phyloP scores from a whole-genome alignment of 2,888 invertebrate species.

The Drosophila nigricruria region DNA sequence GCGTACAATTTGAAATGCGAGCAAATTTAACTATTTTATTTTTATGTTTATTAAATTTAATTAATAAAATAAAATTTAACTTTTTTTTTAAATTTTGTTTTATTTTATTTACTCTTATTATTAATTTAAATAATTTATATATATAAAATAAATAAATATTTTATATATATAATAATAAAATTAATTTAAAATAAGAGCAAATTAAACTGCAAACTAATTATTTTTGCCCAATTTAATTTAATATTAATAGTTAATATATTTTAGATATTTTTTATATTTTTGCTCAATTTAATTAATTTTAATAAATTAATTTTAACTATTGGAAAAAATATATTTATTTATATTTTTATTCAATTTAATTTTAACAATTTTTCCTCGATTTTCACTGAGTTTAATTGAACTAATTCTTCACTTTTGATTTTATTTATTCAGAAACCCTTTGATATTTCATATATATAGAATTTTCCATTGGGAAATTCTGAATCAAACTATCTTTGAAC shows the following conservation, averaged over 20 bases:
- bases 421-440: not conserved
- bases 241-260: no score
- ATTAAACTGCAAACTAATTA: no score
- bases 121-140: not conserved
- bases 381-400: not conserved
- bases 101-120: not conserved
- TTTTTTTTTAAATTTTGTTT: not conserved
- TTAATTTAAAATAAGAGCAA: no score
- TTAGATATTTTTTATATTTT: not conserved
- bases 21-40: not conserved
- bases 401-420: not conserved
- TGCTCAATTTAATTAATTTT: not conserved
- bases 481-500: conserved; percentile 35
- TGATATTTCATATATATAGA: not conserved
- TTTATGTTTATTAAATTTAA: not conserved
- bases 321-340: no score
- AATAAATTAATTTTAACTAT: not conserved
- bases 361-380: no score
- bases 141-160: not conserved
- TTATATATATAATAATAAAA: no score
- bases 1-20: not conserved
- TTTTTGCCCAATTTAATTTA: no score
- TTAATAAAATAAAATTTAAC: not conserved
- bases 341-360: not conserved
- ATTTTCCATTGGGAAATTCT: not conserved